Evolutionary conservation across 2,888 invertebrate genomes (phyloP), one percentile per base, ranked within the genome.

Genomic region (Amiota minor): DNA sequence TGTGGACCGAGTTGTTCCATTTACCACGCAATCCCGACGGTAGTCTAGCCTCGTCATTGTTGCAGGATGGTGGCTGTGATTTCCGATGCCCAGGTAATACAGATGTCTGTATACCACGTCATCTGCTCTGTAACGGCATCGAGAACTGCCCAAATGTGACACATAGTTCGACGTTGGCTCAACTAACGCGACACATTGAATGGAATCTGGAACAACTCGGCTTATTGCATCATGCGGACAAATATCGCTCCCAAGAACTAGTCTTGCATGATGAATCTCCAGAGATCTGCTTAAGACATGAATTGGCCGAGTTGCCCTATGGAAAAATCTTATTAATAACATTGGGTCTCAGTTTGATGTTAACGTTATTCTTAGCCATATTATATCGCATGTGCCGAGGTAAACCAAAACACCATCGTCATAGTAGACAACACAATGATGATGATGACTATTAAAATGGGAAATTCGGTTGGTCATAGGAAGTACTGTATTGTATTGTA

Each of bases 1-100:
- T 95, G 14, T 97, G 97, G 97, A 97, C 96, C 2, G 97, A 97
- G 81, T 91, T 97, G 56, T 96, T 94, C 86, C 96, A 96, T 88
- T 90, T 97, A 80, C 96, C 96, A 0, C 92, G 96, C 79, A 96
- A 96, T 89, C 93, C 94, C 20, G 95, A 96, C 79, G 96, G 96
- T 0, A 93, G 93, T 35, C 88, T 94, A 53, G 95, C 95, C 91
- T 95, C 95, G 0, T 95, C 95, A 49, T 92, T 94, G 77, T 90
- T 96, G 70, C 94, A 93, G 49, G 94, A 94, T 83, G 92, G 92
- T 71, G 86, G 72, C 93, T 97, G 97, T 88, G 96, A 95, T 81
- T 97, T 97, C 84, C 93, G 95, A 74, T 97, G 97, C 89, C 97
- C 97, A 0, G 96, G 96, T 2, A 94, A 95, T 79, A 93, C 94